Evolutionary conservation across 2,797 vertebrate species (phyloP), one percentile per base, ranked within the genome.

Genomic region (Periparus ater): DNA sequence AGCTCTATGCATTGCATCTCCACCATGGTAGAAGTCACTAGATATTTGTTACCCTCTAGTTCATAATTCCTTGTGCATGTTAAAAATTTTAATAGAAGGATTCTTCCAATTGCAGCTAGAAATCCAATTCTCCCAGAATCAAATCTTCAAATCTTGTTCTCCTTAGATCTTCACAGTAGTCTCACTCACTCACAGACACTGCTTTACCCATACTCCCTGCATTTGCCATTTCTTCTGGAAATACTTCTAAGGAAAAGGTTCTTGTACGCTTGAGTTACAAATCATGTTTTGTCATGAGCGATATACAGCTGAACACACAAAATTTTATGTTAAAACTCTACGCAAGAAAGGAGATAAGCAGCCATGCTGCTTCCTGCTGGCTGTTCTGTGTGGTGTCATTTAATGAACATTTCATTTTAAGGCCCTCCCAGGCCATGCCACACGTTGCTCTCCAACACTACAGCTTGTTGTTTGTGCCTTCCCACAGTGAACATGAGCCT

Each of bases 281-380:
- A 2, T n/a, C 50, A 17, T 3, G 2, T 32, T 81, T 65, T n/a
- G n/a, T 16, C 2, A 4, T 4, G 22, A 93, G 29, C 0, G 0
- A 55, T 6, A 30, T 0, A 29, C 1, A 75, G 29, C 32, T 67
- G 68, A 72, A 53, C 40, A 20, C 3, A 8, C 40, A 63, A 57
- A 54, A 58, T 17, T 17, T 57, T 47, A 7, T 11, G 9, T 23
- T 76, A 63, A 70, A 93, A 38, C 11, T 13, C 63, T 53, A 2
- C 1, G 1, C 3, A 42, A 7, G 20, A 54, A 81, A 88, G 60
- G 22, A 79, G n/a, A 9, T 36, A 89, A 57, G 26, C 11, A 57
- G 54, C 27, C 17, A 18, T 27, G 53, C 42, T 88, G 53, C 42
- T 88, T 86, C 32, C 66, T 3, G 8, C 23, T 85, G 70, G 22